Percentiles rank a stretch among this genome's conserved stretches.
phyloP scores from a whole-genome alignment of 2,888 invertebrate genomes.

The Harpalus rufipes region DNA sequence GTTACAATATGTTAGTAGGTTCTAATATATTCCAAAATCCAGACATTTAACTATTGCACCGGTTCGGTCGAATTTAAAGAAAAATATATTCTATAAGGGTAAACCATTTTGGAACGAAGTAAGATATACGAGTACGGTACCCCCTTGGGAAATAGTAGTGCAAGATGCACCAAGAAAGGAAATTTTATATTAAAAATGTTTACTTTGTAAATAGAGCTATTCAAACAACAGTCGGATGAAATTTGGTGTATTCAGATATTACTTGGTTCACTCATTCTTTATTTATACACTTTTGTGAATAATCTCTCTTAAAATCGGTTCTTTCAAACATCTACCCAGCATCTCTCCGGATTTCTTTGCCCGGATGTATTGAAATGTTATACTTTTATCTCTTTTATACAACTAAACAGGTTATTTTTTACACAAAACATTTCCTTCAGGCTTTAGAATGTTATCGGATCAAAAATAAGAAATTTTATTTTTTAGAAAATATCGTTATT shows the following conservation, averaged over 20 bases:
- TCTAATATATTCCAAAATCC: too few relatives aligned
- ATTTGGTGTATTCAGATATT: neutral
- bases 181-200: slow-evolving; percentile 38
- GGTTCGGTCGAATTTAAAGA: too few relatives aligned
- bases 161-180: neutral
- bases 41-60: too few relatives aligned
- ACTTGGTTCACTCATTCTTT: slow-evolving; percentile 9
- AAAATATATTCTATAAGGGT: too few relatives aligned
- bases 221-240: slow-evolving; percentile 26
- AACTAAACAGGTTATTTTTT: slow-evolving; percentile 19
- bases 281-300: slow-evolving; percentile 39
- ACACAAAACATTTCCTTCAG: slow-evolving; percentile 8
- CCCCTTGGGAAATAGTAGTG: too few relatives aligned
- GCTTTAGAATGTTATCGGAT: neutral
- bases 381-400: slow-evolving; percentile 12
- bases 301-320: slow-evolving; percentile 26
- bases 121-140: too few relatives aligned
- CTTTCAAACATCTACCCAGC: slow-evolving; percentile 2
- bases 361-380: slow-evolving; percentile 3
- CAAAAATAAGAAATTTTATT: neutral
- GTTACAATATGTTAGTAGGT: too few relatives aligned
- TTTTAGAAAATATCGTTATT: neutral
- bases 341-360: neutral
- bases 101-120: too few relatives aligned
- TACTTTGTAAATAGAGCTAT: slow-evolving; percentile 25